Evolutionary conservation across 2,113 vertebrate species (phyloP), one percentile per base, ranked within the genome.

Genomic region (Colossoma macropomum): DNA sequence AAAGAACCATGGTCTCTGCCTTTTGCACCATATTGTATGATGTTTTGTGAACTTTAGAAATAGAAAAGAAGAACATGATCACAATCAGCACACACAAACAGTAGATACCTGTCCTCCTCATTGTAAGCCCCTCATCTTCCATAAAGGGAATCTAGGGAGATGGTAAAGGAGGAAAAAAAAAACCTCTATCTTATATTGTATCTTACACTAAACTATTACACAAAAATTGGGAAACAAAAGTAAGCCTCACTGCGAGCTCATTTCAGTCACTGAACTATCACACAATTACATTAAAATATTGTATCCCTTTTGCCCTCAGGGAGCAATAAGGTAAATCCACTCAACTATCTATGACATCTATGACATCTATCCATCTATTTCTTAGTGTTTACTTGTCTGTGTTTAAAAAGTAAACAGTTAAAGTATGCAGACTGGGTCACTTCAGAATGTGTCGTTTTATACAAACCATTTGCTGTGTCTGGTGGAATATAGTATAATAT

Each of bases 41-140:
- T 11, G 1, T 45, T 45, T 45, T 45, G 41, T 4, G 41, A 45
- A 9, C 1, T 5, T 5, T 45, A 45, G 6, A 45, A 45, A 4
- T 45, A 45, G 41, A 11, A 45, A 45, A 45, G 1, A 66, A 70
- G n/a, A 30, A 0, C 0, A 66, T 21, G 32, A 34, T 34, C 48
- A 75, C 19, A 73, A 19, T 78, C 66, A 62, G 27, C 32, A 48
- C 16, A 62, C 56, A 50, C n/a, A n/a, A n/a, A n/a, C n/a, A n/a
- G 25, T 69, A 65, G 74, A 77, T 77, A 50, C 73, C 85, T 81
- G 68, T 75, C 62, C 10, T 85, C 73, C 86, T 89, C 82, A 86
- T 70, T 0, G 86, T 82, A 4, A 90, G 85, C 27, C 81, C 81
- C 5, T 84, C 89, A 32, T 89, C 90, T 15, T 89, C 88, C 52